Evolutionary conservation across 2,113 vertebrate species (phyloP), one percentile per base, ranked within the genome.

Genomic region (Microcebus tavaratra): DNA sequence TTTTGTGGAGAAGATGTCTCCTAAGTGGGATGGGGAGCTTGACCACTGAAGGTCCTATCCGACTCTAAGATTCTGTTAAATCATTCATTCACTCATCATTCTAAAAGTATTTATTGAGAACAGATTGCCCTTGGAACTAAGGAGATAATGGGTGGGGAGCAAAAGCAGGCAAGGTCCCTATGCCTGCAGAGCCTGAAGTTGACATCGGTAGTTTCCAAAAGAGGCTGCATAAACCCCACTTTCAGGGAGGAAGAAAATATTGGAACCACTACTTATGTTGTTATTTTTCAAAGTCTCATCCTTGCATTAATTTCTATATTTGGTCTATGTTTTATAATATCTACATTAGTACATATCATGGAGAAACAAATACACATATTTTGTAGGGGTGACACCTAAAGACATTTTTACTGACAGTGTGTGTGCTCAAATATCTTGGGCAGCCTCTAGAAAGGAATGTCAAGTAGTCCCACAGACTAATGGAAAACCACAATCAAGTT

Each of bases 291-390:
- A 29, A 39, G 55, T 80, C 21, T 59, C 18, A 84, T 79, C 85
- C 36, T 75, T 85, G 42, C 53, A 70, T 72, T 82, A 90, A 78
- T 90, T 95, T 90, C 27, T 79, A 27, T 57, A 45, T 68, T 94
- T 72, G 42, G 25, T 17, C n/a, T 55, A 23, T 88, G 11, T 42
- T 75, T 76, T 59, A 73, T 50, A 68, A 81, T 85, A 36, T 2
- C 57, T 72, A 68, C 17, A 50, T 72, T 42, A 57, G 13, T 27
- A 59, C 63, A 13, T 68, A 45, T 39, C 29, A 34, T 3, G 93
- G 57, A 84, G 63, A 90, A 89, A 88, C 27, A 93, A 85, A 50
- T 42, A 70, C 12, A 68, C 7, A 45, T 67, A 39, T 29, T 86
- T 87, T 53, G 27, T 76, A 76, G 13, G 17, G 12, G 23, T 79